Conservation (phyloP, 2,113 vertebrate species). For the Chamaea fasciata region DNA sequence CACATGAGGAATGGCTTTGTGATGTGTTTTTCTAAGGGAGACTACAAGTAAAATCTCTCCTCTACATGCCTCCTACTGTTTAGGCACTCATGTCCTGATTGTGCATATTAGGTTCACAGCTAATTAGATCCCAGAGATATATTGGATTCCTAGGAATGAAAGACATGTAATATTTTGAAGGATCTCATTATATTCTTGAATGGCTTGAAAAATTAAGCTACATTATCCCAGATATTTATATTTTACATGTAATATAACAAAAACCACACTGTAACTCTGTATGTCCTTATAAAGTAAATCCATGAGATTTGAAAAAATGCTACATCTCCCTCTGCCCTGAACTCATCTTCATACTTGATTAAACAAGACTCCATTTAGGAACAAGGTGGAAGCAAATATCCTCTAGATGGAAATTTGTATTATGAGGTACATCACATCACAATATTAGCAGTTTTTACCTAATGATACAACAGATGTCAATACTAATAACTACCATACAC, state of each 20-base stretch:
- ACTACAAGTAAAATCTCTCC: neutral
- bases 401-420: neutral
- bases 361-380: neutral
- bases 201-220: neutral
- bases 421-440: neutral
- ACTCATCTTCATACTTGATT: neutral
- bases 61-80: neutral
- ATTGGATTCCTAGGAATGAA: neutral
- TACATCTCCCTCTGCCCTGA: neutral
- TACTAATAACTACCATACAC: neutral
- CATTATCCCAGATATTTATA: neutral
- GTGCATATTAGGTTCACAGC: accelerated
- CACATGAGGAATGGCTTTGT: neutral
- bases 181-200: neutral
- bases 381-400: neutral
- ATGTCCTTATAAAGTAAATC: neutral
- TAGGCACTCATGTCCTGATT: neutral
- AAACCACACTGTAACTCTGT: neutral
- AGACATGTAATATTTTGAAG: neutral
- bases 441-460: neutral
- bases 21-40: neutral
- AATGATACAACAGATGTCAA: neutral
- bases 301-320: neutral
- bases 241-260: neutral
- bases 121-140: neutral